These are phyloP conservation scores for Pristionchus pacificus DNA, from an alignment of 1,140 invertebrate genomes.

Conservation along the genomic window DNA sequence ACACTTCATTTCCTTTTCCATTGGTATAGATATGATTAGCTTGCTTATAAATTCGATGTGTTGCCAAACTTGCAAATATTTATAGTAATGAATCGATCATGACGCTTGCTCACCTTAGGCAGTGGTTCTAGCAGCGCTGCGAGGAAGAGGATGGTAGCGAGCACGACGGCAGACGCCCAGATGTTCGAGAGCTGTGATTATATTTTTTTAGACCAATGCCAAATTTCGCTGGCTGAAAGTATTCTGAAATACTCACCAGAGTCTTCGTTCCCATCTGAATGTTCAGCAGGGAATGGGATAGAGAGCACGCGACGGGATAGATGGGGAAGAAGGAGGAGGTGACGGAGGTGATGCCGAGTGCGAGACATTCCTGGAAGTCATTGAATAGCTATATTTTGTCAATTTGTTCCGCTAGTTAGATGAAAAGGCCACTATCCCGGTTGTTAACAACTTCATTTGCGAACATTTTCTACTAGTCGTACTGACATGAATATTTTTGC, in stretches of 20 bases:
- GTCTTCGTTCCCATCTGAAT: slow-evolving; percentile 53
- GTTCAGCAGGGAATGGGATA: slow-evolving; percentile 52
- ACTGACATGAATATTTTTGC: no score
- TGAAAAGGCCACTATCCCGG: no score
- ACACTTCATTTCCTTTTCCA: no score
- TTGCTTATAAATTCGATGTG: not conserved
- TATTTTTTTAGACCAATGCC: slow-evolving; percentile 16
- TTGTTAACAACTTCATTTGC: no score
- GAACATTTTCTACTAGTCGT: no score
- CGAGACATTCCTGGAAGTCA: slow-evolving; percentile 47
- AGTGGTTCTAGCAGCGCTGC: slow-evolving; percentile 42
- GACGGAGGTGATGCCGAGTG: slow-evolving; percentile 43
- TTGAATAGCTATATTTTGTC: not conserved
- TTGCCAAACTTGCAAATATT: slow-evolving; percentile 27
- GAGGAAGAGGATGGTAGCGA: slow-evolving; percentile 46
- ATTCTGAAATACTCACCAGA: slow-evolving; percentile 12
- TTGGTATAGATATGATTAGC: no score
- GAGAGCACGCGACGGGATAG: slow-evolving; percentile 47
- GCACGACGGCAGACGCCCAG: slow-evolving; percentile 42
- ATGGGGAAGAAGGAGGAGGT: slow-evolving; percentile 52
- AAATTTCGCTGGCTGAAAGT: not conserved
- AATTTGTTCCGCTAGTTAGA: not conserved
- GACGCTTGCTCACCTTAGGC: no score
- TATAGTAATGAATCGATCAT: no score
- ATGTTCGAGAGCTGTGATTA: slow-evolving; percentile 41